phyloP scores from a whole-genome alignment of 2,113 vertebrate species.

The Phalacrocorax carbo region DNA sequence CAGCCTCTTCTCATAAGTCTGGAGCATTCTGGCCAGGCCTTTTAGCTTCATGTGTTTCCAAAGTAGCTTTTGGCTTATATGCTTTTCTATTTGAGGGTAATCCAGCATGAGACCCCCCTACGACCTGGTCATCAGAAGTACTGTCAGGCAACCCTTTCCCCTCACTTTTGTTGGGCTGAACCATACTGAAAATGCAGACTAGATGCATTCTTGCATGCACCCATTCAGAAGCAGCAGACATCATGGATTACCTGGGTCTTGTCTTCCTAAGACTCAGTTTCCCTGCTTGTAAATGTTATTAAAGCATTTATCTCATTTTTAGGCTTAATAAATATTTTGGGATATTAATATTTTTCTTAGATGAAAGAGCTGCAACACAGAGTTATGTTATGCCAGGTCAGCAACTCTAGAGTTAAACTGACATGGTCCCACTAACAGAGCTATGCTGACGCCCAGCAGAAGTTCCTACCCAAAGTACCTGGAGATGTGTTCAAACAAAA shows the following conservation, averaged over 20 bases:
- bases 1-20: not conserved
- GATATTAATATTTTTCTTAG: not conserved
- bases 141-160: not conserved
- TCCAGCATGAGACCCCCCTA: not conserved
- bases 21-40: not conserved
- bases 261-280: not conserved
- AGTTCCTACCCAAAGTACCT: not conserved
- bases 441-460: not conserved
- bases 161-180: not conserved
- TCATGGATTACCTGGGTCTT: not conserved
- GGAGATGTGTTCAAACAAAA: not conserved
- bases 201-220: rapidly evolving
- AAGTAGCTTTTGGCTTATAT: not conserved
- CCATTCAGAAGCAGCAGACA: not conserved
- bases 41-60: not conserved
- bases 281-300: not conserved
- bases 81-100: not conserved
- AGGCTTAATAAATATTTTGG: not conserved
- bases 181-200: not conserved
- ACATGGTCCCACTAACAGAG: not conserved
- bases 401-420: not conserved
- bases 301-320: not conserved
- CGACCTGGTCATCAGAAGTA: not conserved
- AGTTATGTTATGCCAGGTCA: not conserved
- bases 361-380: not conserved